Evolutionary conservation across 2,797 vertebrate species (phyloP), one percentile per base, ranked within the genome.

Genomic region (Odontamblyopus lacepedii): DNA sequence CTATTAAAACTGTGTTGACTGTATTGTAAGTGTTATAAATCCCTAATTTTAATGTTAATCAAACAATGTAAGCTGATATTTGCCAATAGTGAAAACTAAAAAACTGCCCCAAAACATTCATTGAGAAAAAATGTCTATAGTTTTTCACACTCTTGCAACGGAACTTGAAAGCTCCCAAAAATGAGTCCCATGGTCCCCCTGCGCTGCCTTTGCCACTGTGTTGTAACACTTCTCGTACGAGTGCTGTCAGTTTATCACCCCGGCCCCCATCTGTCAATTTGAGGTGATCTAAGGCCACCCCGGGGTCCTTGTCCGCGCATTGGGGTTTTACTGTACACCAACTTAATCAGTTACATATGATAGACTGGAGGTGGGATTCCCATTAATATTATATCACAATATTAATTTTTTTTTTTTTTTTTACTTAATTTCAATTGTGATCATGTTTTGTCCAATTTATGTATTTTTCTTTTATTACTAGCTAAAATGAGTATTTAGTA

Each of bases 221-320:
- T 83, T 73, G 73, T 82, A 81, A 76, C 69, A 74, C 70, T 77
- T 77, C 72, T 44, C 30, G 51, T 76, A 72, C 69, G 66, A 83
- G 73, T n/a, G 2, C 67, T 73, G 71, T 80, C 81, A 81, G 44
- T 80, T 78, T 70, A 68, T 74, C 78, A 75, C 76, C 67, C 66
- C 74, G 38, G 63, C 75, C 12, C 41, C 41, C 75, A 80, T 83
- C 80, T 83, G 80, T 86, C 81, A 56, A 73, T 74, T 60, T 51
- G 70, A 85, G 72, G 81, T 78, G 79, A 80, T 73, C 63, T 74
- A 63, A 62, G 77, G 79, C 57, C 76, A 78, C 74, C 8, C 53
- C 1, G 50, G 50, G 71, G 62, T 69, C 41, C 4, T 16, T 62
- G 55, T 44, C 41, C 26, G 66, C n/a, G 51, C 51, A 50, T 56